Evolutionary conservation across 2,797 vertebrate genomes (phyloP).

Genomic region (Bucorvus abyssinicus): DNA sequence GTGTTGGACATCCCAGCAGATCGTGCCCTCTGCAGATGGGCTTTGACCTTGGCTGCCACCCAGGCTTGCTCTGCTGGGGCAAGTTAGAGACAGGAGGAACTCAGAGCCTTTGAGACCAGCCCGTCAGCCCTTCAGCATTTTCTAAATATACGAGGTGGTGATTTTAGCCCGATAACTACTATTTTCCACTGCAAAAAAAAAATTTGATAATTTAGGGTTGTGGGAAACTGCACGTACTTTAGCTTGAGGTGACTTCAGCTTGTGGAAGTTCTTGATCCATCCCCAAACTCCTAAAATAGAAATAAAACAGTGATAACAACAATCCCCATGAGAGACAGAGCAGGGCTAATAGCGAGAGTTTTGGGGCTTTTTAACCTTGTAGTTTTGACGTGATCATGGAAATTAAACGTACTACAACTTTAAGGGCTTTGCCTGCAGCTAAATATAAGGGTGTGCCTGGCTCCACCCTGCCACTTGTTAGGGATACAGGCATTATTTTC

Average conservation of each 20-base stretch:
- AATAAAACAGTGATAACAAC: not conserved
- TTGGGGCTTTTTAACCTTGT: not conserved
- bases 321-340: not conserved
- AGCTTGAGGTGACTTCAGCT: not conserved
- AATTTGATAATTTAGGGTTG: not conserved
- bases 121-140: not conserved
- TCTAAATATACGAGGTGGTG: not conserved
- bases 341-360: not conserved
- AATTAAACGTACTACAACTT: conserved; percentile 38
- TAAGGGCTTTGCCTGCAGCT: conserved; percentile 40
- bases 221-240: not conserved
- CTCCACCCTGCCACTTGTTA: conserved; percentile 28
- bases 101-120: not conserved
- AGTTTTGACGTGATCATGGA: not conserved
- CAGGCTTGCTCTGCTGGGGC: not conserved
- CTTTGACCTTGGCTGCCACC: not conserved
- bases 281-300: not conserved
- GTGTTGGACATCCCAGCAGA: not conserved
- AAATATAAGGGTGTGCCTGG: conserved; percentile 19
- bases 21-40: not conserved
- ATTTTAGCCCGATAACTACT: not conserved
- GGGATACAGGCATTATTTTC: conserved; percentile 26
- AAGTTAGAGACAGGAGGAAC: not conserved
- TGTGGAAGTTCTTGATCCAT: not conserved
- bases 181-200: not conserved